Evolutionary conservation across 2,797 vertebrate genomes (phyloP), one percentile per base, ranked within the genome.

Genomic region (Pangasius macronema): DNA sequence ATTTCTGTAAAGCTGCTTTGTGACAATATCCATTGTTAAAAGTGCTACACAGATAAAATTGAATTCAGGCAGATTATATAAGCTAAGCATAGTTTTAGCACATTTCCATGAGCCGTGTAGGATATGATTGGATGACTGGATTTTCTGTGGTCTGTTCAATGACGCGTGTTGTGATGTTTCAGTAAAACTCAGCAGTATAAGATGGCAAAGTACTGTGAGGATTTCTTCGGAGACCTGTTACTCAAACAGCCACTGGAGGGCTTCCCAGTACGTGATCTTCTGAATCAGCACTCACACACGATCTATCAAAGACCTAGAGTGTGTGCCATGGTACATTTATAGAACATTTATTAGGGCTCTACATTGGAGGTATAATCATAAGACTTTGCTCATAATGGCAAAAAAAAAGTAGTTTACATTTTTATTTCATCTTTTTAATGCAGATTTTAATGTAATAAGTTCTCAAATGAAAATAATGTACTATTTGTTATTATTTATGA

Each of bases 111-210:
- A 72, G 42, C 3, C 42, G 1, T 39, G 24, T 72, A 57, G 22
- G 11, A 20, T 14, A 49, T 57, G n/a, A n/a, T n/a, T n/a, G n/a
- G n/a, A n/a, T n/a, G n/a, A 68, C 18, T 83, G 18, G 5, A 22
- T 76, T 39, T 36, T 36, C 0, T 79, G 36, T 85, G 0, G 5
- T 82, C 1, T 84, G 49, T 57, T 14, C 72, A 22, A 53, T 46
- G 65, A 51, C 9, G 1, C 77, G 33, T 85, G 77, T 53, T 80
- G 51, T 46, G 42, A 87, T 89, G 36, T 88, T 77, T 57, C 92
- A 99, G 98, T 96, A 99, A 99, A 97, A 97, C 97, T 77, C 99
- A 99, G 93, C 99, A 99, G 94, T 99, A 99, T 94, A 99, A 99
- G 94, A 99, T 99, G 98, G 98, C 99, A 90, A 98, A 97, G 92